Percentiles rank a stretch among this genome's conserved stretches.
phyloP scores from a whole-genome alignment of 2,888 invertebrate species.

The Caenorhabditis sp. region DNA sequence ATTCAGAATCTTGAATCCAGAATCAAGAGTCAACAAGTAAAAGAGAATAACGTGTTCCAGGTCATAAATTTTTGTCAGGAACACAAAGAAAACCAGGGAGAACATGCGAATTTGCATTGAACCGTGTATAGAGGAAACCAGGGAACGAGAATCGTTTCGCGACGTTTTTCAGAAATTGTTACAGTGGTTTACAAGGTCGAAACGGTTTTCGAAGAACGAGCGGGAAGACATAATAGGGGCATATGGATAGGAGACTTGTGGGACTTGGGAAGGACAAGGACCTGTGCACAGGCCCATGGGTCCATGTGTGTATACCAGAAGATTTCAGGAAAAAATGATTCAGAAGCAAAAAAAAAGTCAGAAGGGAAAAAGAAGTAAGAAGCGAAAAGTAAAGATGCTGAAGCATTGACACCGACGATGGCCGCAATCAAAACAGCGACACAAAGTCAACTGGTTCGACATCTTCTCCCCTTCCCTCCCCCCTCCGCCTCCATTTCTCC shows the following conservation, averaged over 20 bases:
- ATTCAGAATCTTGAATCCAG: too few relatives aligned
- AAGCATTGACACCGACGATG: slow-evolving; percentile 31
- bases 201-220: too few relatives aligned
- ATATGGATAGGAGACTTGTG: too few relatives aligned
- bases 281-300: too few relatives aligned
- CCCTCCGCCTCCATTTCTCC: background rate
- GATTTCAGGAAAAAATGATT: background rate
- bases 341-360: background rate
- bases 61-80: slow-evolving; percentile 25
- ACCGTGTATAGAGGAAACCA: background rate
- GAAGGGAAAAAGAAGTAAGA: background rate
- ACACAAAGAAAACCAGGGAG: background rate
- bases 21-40: too few relatives aligned
- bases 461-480: too few relatives aligned
- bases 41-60: slow-evolving; percentile 27
- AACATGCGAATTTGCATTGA: background rate
- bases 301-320: too few relatives aligned
- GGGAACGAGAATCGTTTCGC: background rate
- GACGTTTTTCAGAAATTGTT: too few relatives aligned
- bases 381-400: slow-evolving; percentile 16
- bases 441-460: slow-evolving; percentile 59
- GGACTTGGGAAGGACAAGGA: too few relatives aligned
- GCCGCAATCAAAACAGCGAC: slow-evolving; percentile 50
- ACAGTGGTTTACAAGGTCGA: too few relatives aligned
- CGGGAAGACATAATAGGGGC: too few relatives aligned